Evolutionary conservation across 2,888 invertebrate species (phyloP).

Genomic region (Trichogramma dendrolimi): DNA sequence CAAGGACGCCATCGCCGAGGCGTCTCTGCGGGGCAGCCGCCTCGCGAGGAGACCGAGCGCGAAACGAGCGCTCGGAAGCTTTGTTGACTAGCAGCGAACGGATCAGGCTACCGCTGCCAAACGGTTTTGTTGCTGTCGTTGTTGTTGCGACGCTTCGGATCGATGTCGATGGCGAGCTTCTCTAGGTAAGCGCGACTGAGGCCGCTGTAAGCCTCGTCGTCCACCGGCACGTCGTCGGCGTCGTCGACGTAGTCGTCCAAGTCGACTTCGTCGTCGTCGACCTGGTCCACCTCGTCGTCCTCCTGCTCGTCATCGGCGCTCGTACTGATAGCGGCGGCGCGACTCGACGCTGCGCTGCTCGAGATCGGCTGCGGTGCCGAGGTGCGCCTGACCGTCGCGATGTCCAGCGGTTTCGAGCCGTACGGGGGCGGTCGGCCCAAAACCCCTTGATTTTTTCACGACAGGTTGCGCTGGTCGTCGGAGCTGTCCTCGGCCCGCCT

Average conservation of each 20-base stretch:
- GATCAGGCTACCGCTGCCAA: too few relatives aligned
- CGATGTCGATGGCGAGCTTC: too few relatives aligned
- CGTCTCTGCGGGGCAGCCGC: too few relatives aligned
- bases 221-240: too few relatives aligned
- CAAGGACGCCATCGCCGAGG: too few relatives aligned
- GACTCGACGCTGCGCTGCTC: conserved; percentile 20
- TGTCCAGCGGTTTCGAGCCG: conserved; percentile 49
- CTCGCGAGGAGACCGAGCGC: too few relatives aligned
- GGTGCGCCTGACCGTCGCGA: conserved; percentile 41
- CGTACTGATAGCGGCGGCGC: neutral
- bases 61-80: too few relatives aligned
- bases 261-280: neutral
- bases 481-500: conserved; percentile 58
- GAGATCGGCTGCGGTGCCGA: conserved; percentile 39
- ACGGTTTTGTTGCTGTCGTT: too few relatives aligned
- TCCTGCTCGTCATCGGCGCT: neutral
- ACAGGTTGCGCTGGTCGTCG: conserved; percentile 51
- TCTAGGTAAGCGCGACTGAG: too few relatives aligned
- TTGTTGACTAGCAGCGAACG: too few relatives aligned
- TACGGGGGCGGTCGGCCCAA: conserved; percentile 46
- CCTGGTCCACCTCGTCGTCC: neutral
- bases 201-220: too few relatives aligned
- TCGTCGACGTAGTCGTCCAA: conserved; percentile 32
- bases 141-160: too few relatives aligned
- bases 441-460: conserved; percentile 49